Evolutionary conservation across 2,797 vertebrate genomes (phyloP).

Genomic region (Enteromius radiatus): DNA sequence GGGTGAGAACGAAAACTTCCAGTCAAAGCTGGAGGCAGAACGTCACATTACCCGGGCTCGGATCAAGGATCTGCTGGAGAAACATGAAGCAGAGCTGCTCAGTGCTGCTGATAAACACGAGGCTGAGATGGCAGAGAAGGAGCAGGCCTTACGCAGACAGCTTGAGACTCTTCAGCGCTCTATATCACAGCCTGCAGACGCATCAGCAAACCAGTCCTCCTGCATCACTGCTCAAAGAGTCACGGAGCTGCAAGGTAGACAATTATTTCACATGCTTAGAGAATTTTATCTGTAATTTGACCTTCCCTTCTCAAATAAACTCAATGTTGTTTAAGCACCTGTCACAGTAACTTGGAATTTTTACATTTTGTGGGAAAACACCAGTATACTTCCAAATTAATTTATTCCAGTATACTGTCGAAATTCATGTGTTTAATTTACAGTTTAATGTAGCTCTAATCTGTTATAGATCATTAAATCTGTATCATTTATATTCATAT

Average conservation of each 20-base stretch:
- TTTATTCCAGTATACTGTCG: background rate
- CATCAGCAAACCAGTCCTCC: background rate
- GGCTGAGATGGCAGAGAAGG: slow-evolving; percentile 76
- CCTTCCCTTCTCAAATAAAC: background rate
- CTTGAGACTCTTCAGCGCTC: slow-evolving; percentile 73
- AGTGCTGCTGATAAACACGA: slow-evolving; percentile 76
- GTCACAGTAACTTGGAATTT: background rate
- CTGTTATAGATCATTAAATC: no score
- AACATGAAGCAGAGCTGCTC: slow-evolving; percentile 82
- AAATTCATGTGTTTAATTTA: background rate
- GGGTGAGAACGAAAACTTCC: slow-evolving; percentile 86
- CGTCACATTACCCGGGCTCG: slow-evolving; percentile 92
- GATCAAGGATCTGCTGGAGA: slow-evolving; percentile 88
- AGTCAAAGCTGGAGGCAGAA: slow-evolving; percentile 90
- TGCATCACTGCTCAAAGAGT: slow-evolving; percentile 72
- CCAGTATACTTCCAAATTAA: background rate
- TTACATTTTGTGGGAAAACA: background rate
- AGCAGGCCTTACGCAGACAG: slow-evolving; percentile 77
- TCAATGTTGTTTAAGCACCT: background rate
- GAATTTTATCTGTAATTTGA: background rate
- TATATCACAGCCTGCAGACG: background rate
- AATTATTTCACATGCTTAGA: background rate
- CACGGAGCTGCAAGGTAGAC: slow-evolving; percentile 83
- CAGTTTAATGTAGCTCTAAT: background rate
- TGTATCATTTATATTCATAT: no score